phyloP scores from a whole-genome alignment of 2,113 vertebrate species.

The Corythaixoides concolor region DNA sequence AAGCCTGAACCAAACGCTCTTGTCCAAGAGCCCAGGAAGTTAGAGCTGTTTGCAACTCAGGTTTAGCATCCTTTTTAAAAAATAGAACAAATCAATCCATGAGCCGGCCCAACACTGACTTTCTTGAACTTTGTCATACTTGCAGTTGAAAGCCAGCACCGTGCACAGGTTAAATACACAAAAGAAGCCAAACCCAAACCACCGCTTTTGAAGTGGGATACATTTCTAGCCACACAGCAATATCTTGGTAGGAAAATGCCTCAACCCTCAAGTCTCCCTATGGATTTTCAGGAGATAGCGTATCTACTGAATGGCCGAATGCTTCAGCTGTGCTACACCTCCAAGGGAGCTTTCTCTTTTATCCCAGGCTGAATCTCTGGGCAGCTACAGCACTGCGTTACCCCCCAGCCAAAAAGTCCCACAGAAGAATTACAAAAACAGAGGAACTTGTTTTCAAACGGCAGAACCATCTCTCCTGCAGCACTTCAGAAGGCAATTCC shows the following conservation, averaged over 20 bases:
- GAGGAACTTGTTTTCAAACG: not conserved
- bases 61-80: not conserved
- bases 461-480: not conserved
- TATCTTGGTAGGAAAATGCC: not conserved
- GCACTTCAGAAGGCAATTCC: not conserved
- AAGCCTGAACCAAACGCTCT: not conserved
- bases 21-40: not conserved
- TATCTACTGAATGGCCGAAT: not conserved
- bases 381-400: not conserved
- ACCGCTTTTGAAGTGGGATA: not conserved
- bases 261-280: not conserved
- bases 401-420: not conserved
- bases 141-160: not conserved
- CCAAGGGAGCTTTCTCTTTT: not conserved
- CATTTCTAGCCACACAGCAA: not conserved
- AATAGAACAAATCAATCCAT: rapidly evolving
- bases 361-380: not conserved
- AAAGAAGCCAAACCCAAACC: not conserved
- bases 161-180: not conserved
- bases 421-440: not conserved
- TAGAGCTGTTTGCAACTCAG: not conserved
- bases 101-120: not conserved
- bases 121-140: not conserved
- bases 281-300: not conserved
- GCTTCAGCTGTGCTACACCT: not conserved